Base-by-base conservation (phyloP, 2,113 vertebrate genomes). In the Bos indicus region DNA sequence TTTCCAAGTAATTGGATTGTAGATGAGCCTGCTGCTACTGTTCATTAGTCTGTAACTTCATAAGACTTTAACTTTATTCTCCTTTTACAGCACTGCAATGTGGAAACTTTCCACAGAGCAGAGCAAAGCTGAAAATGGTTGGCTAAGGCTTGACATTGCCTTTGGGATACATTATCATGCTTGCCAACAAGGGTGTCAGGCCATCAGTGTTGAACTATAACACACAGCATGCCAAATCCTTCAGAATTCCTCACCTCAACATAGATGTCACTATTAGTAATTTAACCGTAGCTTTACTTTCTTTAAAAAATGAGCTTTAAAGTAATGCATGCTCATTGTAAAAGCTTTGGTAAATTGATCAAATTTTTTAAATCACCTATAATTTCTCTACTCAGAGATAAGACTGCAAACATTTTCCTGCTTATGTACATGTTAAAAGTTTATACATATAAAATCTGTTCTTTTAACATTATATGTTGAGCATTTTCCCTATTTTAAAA, bases 1-100 rank as follows among this genome's bases (percentile, higher is more conserved):
- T 98, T 97, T 97, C 96, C 78, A 97, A 97, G 96, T 97, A 98
- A 98, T 97, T 98, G 97, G 97, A 95, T 97, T 96, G 96, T 97
- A 96, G 77, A 97, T 94, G 96, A 98, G 97, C 96, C 94, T 97
- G 80, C 84, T 98, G 96, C 95, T 91, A 52, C 91, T 97, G 97
- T 98, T 98, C 98, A 98, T 98, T 97, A 98, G 96, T 56, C 90
- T 97, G 82, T 91, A 97, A 95, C 95, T 97, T 96, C 95, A 92
- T 96, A 95, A 97, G 86, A 97, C 48, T 97, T 91, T 94, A 71
- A 82, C 88, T 95, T 84, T 90, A 87, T 96, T 97, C 87, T 97
- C 54, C 90, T 97, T 98, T 97, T 92, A 98, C 52, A 96, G 93
- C 90, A 97, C 57, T 90, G 93, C 48, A 95, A 71, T 94, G 96